phyloP scores from a whole-genome alignment of 1,140 invertebrate genomes.

The Chironomus striatipennis region DNA sequence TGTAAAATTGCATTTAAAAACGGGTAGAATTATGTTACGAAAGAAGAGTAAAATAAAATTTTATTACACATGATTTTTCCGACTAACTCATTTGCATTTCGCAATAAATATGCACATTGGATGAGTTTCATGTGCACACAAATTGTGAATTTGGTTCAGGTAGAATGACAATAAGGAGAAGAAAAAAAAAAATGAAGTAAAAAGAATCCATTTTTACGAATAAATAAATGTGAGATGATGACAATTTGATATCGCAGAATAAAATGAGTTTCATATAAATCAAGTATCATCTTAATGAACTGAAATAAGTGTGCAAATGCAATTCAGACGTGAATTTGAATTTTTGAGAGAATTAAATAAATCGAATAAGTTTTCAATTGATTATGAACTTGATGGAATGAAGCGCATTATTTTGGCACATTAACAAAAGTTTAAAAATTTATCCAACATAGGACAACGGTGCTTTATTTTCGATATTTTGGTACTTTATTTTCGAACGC shows the following conservation, averaged over 20 bases:
- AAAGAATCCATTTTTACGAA: slow-evolving; percentile 18
- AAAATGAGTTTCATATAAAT: slow-evolving; percentile 15
- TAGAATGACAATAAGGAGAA: not conserved
- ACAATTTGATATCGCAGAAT: slow-evolving; percentile 18
- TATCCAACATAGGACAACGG: too few relatives aligned
- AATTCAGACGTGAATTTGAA: too few relatives aligned
- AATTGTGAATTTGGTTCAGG: not conserved
- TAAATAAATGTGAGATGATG: slow-evolving; percentile 10
- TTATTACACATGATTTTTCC: slow-evolving; percentile 23
- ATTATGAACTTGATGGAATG: too few relatives aligned
- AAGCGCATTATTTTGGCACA: too few relatives aligned
- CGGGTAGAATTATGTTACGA: not conserved
- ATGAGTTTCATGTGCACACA: not conserved
- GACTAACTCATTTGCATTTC: slow-evolving; percentile 21
- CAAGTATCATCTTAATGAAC: slow-evolving; percentile 20
- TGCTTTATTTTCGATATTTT: too few relatives aligned
- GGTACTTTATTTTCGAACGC: too few relatives aligned
- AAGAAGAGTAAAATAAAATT: slow-evolving; percentile 1
- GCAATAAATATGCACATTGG: slow-evolving; percentile 11
- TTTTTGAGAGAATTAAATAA: too few relatives aligned
- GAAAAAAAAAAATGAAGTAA: not conserved
- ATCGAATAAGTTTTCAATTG: too few relatives aligned
- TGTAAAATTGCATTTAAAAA: not conserved
- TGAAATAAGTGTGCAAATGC: not conserved
- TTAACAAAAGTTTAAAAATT: too few relatives aligned